Evolutionary conservation across 1,140 invertebrate genomes (phyloP).

Genomic region (Helicoverpa zea): DNA sequence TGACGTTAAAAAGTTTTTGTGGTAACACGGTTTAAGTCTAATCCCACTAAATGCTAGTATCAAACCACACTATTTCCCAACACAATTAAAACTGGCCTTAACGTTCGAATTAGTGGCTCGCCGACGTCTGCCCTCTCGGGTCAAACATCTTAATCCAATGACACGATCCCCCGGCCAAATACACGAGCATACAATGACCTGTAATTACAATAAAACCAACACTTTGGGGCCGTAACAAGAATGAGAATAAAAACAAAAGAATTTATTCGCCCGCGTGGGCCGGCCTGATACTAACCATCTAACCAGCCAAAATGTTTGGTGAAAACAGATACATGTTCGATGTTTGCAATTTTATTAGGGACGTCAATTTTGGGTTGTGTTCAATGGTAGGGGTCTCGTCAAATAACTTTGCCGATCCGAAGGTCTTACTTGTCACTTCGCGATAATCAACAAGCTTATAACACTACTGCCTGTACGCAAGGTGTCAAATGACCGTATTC

Average conservation of each 20-base stretch:
- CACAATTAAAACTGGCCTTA: too few relatives aligned
- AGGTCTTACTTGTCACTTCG: too few relatives aligned
- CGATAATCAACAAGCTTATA: too few relatives aligned
- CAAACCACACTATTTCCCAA: too few relatives aligned
- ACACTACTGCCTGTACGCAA: too few relatives aligned
- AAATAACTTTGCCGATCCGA: too few relatives aligned
- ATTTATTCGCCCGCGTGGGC: conserved; percentile 14
- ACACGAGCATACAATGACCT: conserved; percentile 21
- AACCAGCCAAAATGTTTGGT: conserved; percentile 11
- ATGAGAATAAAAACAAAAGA: conserved; percentile 38
- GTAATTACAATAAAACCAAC: conserved; percentile 29
- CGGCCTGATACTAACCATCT: background rate
- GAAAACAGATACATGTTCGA: background rate
- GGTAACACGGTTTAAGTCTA: too few relatives aligned
- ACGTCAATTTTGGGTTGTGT: background rate
- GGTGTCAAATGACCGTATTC: too few relatives aligned
- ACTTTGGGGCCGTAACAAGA: background rate
- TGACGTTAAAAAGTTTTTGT: too few relatives aligned
- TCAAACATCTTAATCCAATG: conserved; percentile 33
- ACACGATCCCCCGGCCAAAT: conserved; percentile 1
- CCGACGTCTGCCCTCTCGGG: background rate
- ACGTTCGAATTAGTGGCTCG: background rate
- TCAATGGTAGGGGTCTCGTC: too few relatives aligned
- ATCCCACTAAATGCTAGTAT: too few relatives aligned
- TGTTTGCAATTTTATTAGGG: background rate